Conservation (phyloP, 2,888 invertebrate genomes). For the Chironomus tentans region DNA sequence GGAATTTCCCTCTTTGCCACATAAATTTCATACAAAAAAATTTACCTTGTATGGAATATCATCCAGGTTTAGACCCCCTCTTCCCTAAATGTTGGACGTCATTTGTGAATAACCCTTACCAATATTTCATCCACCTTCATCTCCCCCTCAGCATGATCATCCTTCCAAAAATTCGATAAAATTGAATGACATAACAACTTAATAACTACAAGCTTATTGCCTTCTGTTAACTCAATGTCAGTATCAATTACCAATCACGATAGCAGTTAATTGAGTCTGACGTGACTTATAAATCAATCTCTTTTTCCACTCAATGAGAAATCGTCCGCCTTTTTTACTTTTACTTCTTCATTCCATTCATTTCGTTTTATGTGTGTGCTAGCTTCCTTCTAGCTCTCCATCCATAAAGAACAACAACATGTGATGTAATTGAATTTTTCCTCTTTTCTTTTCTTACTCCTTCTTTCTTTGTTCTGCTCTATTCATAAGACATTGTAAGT, state of each 20-base stretch:
- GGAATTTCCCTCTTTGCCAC: too few species aligned
- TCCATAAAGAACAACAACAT: neutral
- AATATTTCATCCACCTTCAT: too few species aligned
- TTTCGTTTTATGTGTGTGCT: neutral
- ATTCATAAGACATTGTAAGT: neutral
- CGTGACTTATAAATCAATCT: constrained; percentile 11
- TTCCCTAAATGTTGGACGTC: too few species aligned
- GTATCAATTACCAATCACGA: constrained; percentile 1
- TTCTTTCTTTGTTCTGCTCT: neutral
- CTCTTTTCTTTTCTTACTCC: neutral
- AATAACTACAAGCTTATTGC: neutral
- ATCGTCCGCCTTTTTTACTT: neutral
- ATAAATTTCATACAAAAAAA: too few species aligned
- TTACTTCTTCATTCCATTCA: neutral
- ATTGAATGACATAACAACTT: neutral
- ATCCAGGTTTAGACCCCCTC: too few species aligned
- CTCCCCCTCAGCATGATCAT: too few species aligned
- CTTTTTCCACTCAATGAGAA: neutral
- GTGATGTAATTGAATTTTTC: constrained; percentile 9
- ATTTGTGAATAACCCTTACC: too few species aligned
- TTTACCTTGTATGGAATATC: too few species aligned
- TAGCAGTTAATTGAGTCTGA: constrained; percentile 11
- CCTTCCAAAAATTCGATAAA: neutral
- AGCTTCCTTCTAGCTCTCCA: too few species aligned
- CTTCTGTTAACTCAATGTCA: neutral